Evolutionary conservation across 1,140 invertebrate species (phyloP).

Genomic region (Tachypleus tridentatus): DNA sequence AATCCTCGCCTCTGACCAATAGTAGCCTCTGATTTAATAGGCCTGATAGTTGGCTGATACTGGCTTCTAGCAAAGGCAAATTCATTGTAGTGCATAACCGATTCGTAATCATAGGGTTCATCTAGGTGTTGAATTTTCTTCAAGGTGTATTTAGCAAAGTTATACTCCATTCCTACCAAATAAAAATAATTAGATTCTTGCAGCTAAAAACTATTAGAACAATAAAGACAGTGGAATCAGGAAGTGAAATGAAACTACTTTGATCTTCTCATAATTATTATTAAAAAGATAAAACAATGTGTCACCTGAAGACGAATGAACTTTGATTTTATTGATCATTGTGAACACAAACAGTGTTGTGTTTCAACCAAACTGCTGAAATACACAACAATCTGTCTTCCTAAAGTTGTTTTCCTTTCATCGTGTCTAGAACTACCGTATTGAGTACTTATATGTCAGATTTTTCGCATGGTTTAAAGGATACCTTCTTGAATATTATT

Average conservation of each 20-base stretch:
- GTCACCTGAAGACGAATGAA: no score
- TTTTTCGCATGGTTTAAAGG: not conserved
- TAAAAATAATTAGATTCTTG: not conserved
- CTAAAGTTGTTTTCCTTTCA: not conserved
- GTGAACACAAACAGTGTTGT: no score
- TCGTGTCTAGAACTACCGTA: no score
- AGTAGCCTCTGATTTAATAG: constrained; percentile 7
- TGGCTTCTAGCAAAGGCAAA: constrained; percentile 22
- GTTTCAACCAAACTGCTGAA: no score
- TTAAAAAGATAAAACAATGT: no score
- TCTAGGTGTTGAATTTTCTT: constrained; percentile 18
- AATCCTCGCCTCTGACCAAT: constrained; percentile 38
- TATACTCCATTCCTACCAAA: constrained; percentile 20
- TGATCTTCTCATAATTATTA: no score
- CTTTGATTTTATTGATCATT: no score
- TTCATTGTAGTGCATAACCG: constrained; percentile 22
- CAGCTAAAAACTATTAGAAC: not conserved
- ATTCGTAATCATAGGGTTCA: constrained; percentile 23
- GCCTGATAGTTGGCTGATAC: constrained; percentile 8
- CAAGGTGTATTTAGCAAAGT: constrained; percentile 23
- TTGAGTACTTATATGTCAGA: not conserved
- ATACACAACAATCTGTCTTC: not conserved
- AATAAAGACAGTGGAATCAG: not conserved
- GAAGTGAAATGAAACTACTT: no score
- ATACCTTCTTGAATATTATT: constrained; percentile 43